These are phyloP conservation scores for Galerucella nymphaeae DNA, from an alignment of 2,888 invertebrate species.

Conservation along the genomic window DNA sequence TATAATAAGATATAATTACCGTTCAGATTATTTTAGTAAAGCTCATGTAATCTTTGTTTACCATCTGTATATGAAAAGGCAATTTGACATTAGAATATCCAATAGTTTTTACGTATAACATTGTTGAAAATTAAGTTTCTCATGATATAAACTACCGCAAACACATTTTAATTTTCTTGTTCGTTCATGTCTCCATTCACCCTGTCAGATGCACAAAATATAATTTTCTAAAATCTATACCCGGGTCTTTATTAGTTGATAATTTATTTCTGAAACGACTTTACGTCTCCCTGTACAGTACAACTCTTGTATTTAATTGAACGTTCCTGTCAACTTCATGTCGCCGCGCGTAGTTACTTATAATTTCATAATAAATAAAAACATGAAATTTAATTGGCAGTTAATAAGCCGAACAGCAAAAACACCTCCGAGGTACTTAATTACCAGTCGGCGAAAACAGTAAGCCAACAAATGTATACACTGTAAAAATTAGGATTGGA, in stretches of 20 bases:
- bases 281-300: not conserved
- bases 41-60: too few species aligned
- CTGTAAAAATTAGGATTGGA: not conserved
- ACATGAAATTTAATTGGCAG: conserved; percentile 36
- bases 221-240: not conserved
- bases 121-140: too few species aligned
- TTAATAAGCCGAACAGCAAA: conserved; percentile 23
- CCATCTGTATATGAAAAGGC: too few species aligned
- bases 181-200: not conserved
- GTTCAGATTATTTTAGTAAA: too few species aligned
- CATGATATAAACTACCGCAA: too few species aligned
- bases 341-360: conserved; percentile 12
- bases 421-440: conserved; percentile 37
- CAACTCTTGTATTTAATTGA: conserved; percentile 20
- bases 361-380: conserved; percentile 23
- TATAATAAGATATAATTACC: too few species aligned
- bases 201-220: not conserved
- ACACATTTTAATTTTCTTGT: not conserved
- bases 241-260: not conserved
- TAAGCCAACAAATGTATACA: conserved; percentile 9
- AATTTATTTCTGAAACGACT: conserved; percentile 4
- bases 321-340: conserved; percentile 12
- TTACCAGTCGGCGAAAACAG: conserved; percentile 34
- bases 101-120: too few species aligned
- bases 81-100: too few species aligned